These are phyloP conservation scores for Drosophila ercepeae DNA, from an alignment of 1,140 invertebrate species.

Conservation along the genomic window DNA sequence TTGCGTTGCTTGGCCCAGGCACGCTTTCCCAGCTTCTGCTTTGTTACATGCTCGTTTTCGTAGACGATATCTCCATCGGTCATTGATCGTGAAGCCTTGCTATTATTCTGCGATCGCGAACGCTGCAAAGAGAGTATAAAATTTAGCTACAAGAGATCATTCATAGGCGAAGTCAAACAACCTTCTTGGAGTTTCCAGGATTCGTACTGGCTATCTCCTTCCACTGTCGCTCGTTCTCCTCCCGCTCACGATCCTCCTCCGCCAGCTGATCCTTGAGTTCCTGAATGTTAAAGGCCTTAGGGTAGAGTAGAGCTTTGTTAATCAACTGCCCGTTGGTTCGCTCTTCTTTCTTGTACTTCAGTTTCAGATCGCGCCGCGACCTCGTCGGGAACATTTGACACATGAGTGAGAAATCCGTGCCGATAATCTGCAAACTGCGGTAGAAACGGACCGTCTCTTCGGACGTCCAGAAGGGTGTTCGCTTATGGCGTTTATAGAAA, in stretches of 20 bases:
- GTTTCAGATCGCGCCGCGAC: slow-evolving; percentile 91
- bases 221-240: slow-evolving; percentile 61
- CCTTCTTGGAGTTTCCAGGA: slow-evolving; percentile 56
- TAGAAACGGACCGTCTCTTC: slow-evolving; percentile 94
- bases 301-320: slow-evolving; percentile 84
- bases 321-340: slow-evolving; percentile 81
- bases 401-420: slow-evolving; percentile 96
- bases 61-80: slow-evolving; percentile 66
- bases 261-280: slow-evolving; percentile 84
- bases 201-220: slow-evolving; percentile 47
- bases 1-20: slow-evolving; percentile 41
- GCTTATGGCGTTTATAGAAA: slow-evolving; percentile 87
- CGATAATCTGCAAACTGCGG: slow-evolving; percentile 92
- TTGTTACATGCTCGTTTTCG: slow-evolving; percentile 69
- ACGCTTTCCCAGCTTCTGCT: slow-evolving; percentile 58
- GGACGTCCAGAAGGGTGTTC: slow-evolving; percentile 88
- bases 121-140: slow-evolving; percentile 32
- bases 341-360: slow-evolving; percentile 86
- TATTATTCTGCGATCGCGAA: slow-evolving; percentile 25
- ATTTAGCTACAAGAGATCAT: neutral
- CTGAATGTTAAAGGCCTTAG: slow-evolving; percentile 84
- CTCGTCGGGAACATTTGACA: slow-evolving; percentile 91
- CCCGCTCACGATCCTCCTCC: slow-evolving; percentile 76
- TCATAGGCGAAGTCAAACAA: slow-evolving; percentile 1
- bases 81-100: slow-evolving; percentile 53